Percentiles rank a stretch among this genome's conserved stretches.
phyloP scores from a whole-genome alignment of 2,888 invertebrate genomes.

The Flexamia atlantica region DNA sequence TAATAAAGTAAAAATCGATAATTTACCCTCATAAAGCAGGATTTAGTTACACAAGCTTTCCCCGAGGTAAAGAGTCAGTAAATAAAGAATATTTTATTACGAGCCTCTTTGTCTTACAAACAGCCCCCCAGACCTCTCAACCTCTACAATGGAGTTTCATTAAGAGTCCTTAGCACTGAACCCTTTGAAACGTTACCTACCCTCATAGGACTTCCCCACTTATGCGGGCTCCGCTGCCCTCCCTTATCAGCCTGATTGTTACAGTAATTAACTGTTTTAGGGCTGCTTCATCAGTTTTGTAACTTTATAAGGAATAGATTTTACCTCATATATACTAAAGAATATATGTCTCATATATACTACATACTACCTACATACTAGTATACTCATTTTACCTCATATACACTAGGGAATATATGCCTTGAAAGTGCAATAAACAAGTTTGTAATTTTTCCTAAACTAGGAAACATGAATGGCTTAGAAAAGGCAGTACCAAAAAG shows the following conservation, averaged over 20 bases:
- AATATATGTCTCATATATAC: too few species aligned
- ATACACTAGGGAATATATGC: too few species aligned
- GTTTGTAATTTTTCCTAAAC: too few species aligned
- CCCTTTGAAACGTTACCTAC: slow-evolving; percentile 12
- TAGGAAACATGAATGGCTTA: too few species aligned
- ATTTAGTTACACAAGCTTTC: not conserved
- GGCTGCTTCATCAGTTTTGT: too few species aligned
- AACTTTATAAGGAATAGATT: too few species aligned
- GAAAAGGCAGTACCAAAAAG: too few species aligned
- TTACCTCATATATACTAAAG: too few species aligned
- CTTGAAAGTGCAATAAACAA: too few species aligned
- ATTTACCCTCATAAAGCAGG: not conserved
- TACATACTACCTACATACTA: too few species aligned
- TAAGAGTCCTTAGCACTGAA: not conserved
- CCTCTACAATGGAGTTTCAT: slow-evolving; percentile 34
- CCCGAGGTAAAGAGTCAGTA: not conserved
- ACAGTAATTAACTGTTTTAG: slow-evolving; percentile 28
- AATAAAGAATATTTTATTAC: not conserved
- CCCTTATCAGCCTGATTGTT: slow-evolving; percentile 2
- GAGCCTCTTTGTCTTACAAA: slow-evolving; percentile 13
- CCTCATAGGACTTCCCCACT: slow-evolving; percentile 15
- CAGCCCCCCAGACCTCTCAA: not conserved
- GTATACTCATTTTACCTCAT: too few species aligned
- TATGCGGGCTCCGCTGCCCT: slow-evolving; percentile 18
- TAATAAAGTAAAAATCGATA: too few species aligned